Evolutionary conservation across 2,113 vertebrate species (phyloP), one percentile per base, ranked within the genome.

Genomic region (Coryphaenoides rupestris): DNA sequence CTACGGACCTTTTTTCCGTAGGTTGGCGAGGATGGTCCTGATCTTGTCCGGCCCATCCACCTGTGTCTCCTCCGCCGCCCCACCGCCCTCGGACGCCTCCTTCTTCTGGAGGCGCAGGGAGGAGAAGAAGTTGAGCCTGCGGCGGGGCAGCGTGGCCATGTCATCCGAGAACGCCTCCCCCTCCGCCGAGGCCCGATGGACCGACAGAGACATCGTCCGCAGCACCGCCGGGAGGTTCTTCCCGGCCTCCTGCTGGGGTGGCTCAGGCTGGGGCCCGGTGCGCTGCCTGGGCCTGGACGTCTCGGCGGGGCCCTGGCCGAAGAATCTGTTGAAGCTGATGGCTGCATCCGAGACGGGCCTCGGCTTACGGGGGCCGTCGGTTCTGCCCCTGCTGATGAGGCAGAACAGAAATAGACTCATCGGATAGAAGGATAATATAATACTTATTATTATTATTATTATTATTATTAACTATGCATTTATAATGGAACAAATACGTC

Each of bases 31-130:
- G 49, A 92, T 84, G 2, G 67, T 78, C 72, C 69, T 73, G 63
- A 89, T 83, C 62, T 90, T 83, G 33, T 81, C 80, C 28, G 87
- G 85, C 13, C 19, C 19, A 22, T 79, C 78, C 40, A 73, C 66
- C 19, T 82, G 76, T n/a, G n/a, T n/a, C n/a, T n/a, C n/a, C n/a
- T n/a, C n/a, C n/a, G n/a, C n/a, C 47, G 40, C 76, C 9, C 62
- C 53, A 12, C 65, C 62, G 0, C 53, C 22, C 19, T 55, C 63
- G 0, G 65, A 68, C 17, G 16, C 40, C 24, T 79, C 61, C 22
- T 33, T 81, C 73, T 86, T 89, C 70, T 77, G 89, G 52, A 91
- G 66, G 61, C 89, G 79, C 66, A 92, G 70, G 0, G 90, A 91
- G 3, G 90, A 91, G 75, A 91, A 92, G 62, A 90, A 70, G 73